Evolutionary conservation across 30 jellyfish, hydroid and myxozoan species (phyloP), one percentile per base, ranked within the genome.

Genomic region (Clytia hemisphaerica): DNA sequence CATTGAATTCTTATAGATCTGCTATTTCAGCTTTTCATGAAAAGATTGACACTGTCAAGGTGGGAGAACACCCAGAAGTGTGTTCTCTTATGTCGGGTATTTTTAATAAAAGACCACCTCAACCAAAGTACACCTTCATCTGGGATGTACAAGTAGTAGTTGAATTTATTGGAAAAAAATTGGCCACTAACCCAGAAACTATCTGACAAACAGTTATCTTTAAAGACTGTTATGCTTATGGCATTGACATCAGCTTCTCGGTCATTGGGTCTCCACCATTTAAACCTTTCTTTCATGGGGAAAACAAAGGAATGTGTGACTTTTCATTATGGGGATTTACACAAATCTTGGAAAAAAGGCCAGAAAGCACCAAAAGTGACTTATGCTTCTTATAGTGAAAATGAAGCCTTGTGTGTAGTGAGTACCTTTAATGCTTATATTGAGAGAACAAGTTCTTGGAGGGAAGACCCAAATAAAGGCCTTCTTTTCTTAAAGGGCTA

Each of bases 71-170:
- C 50, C 75, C 49, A 0, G 1, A 37, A 16, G 79, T 67, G 1
- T 34, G 45, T 34, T 71, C 79, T 0, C 73, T 70, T 0, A 57
- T 70, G 0, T 1, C 3, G 0, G 79, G 79, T 1, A 37, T 67
- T 46, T 67, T 53, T 46, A 67, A 67, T 12, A 2, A 1, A 1
- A 67, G 79, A 67, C 79, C 79, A 0, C 73, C 79, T 4, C 79
- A 18, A 0, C 79, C 79, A 0, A 2, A 37, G 28, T 67, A 67
- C 31, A 0, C 1, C 45, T 67, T 67, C 31, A 51, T 51, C 10
- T 51, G 66, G 77, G 77, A 67, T 42, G 73, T 67, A 0, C 72
- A 67, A 37, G 37, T 0, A 2, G 71, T 67, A 19, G 2, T 68
- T 0, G 29, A 68, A 3, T 44, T 38, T 0, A 25, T 1, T 4